Evolutionary conservation across 2,113 vertebrate species (phyloP).

Genomic region (cattle (Bos taurus)): ARS-UCD2.0 NC_037342.1:77173001-77173500

Average conservation of each 20-base stretch:
- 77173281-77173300: neutral
- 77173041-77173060: neutral
- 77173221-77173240: neutral
- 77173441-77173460: neutral
- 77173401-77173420: neutral
- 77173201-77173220: neutral
- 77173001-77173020: neutral
- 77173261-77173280: neutral
- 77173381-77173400: neutral
- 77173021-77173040: neutral
- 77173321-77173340: neutral
- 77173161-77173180: neutral
- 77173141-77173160: neutral
- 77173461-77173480: neutral
- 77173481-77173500: neutral
- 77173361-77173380: neutral
- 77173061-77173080: neutral
- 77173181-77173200: neutral
- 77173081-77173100: neutral
- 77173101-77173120: neutral
- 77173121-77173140: accelerated
- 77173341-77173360: neutral
- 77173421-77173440: neutral
- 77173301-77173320: neutral
- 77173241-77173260: neutral